These are phyloP conservation scores for Nomada hirtipes DNA, from an alignment of 2,888 invertebrate genomes.

Conservation along the genomic window DNA sequence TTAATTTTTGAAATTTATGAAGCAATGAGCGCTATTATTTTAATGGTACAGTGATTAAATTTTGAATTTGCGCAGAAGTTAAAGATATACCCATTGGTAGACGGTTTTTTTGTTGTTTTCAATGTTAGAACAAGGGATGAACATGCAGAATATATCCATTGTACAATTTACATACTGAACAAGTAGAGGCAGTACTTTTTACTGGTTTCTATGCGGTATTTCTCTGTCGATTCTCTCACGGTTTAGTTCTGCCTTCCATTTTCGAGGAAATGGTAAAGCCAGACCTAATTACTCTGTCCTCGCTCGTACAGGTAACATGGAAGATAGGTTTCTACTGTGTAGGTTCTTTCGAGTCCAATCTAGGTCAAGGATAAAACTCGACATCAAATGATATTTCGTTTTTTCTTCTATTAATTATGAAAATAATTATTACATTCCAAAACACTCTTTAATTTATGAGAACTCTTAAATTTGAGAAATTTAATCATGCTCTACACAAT, in stretches of 20 bases:
- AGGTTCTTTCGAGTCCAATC: constrained; percentile 11
- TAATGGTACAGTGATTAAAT: no score
- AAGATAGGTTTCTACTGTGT: constrained; percentile 24
- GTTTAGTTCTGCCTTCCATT: constrained; percentile 22
- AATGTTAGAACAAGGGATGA: background rate
- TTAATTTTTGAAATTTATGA: no score
- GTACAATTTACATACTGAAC: background rate
- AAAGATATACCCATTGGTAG: background rate
- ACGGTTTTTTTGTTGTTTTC: background rate
- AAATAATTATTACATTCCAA: background rate
- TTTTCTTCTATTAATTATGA: background rate
- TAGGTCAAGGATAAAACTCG: constrained; percentile 26
- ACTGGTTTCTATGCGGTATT: constrained; percentile 12
- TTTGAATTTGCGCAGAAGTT: background rate
- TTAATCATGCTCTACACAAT: background rate
- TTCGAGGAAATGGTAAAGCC: constrained; percentile 48
- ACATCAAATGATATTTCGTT: background rate
- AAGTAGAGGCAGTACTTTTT: constrained; percentile 1
- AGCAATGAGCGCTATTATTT: no score
- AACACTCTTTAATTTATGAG: background rate
- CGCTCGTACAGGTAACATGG: constrained; percentile 5
- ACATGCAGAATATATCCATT: background rate
- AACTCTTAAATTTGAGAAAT: background rate
- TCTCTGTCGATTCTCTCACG: constrained; percentile 21
- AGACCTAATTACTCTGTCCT: constrained; percentile 39